Conservation (phyloP, 2,113 vertebrate genomes). For the Chroicocephalus ridibundus region DNA sequence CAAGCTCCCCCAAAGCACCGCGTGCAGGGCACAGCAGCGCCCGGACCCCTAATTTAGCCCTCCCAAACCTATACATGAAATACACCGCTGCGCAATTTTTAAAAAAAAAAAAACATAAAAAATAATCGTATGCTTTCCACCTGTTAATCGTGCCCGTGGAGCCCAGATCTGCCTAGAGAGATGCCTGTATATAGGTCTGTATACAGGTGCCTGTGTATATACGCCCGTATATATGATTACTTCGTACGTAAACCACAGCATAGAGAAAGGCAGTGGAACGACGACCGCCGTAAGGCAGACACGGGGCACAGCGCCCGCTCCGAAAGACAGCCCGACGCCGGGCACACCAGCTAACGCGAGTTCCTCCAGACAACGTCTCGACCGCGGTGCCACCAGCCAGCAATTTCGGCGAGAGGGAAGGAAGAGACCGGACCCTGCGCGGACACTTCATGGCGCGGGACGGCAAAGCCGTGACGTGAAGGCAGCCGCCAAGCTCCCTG, state of each 20-base stretch:
- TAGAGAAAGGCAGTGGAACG: rapidly evolving
- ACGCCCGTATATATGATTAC: not conserved
- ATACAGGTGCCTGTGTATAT: not conserved
- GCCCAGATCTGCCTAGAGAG: not conserved
- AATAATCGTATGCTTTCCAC: not conserved
- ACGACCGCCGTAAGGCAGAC: rapidly evolving
- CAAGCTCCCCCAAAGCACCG: not conserved
- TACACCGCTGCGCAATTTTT: not conserved
- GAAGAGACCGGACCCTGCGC: not conserved
- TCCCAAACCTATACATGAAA: conserved; percentile 19
- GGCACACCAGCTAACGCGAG: conserved; percentile 3
- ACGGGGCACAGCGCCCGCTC: rapidly evolving
- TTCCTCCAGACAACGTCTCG: not conserved
- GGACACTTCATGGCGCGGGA: not conserved
- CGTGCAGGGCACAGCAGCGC: not conserved
- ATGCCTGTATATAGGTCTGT: too few relatives aligned
- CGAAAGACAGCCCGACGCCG: not conserved
- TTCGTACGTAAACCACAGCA: not conserved
- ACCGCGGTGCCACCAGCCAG: not conserved
- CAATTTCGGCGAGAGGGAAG: not conserved
- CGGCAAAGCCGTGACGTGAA: not conserved
- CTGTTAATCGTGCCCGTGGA: not conserved
- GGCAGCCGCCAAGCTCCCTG: not conserved
- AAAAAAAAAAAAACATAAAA: not conserved
- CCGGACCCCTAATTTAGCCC: not conserved